Evolutionary conservation across 2,113 vertebrate genomes (phyloP), one percentile per base, ranked within the genome.

Genomic region (Bambusicola thoracicus): DNA sequence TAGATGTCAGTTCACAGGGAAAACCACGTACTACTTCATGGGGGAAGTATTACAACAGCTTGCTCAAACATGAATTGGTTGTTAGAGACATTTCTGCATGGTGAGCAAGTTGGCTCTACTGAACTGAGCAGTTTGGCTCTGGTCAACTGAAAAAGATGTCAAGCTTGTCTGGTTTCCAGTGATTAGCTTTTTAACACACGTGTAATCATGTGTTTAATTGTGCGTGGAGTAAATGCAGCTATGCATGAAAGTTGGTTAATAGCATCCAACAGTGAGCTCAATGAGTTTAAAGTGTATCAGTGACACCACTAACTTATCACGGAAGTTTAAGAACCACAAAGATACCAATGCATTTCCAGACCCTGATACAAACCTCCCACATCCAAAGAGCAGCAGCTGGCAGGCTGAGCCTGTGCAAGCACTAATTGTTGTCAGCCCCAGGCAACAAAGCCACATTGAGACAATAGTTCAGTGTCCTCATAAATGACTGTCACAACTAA

Each of bases 161-260:
- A 63, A 46, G 24, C 38, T 85, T 73, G 68, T 16, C 30, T 70
- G 29, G 41, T 68, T 95, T 90, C 46, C 72, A 74, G 2, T 13
- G 44, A 94, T 72, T 59, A 56, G 16, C 53, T 44, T 88, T 94
- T 59, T 81, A 90, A 89, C 63, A 89, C 30, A 3, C 9, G 20
- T 53, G 43, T 43, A 63, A 90, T 51, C 24, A 43, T 40, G 29
- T 48, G 25, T 61, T 83, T 74, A 94, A 88, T 34, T 72, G 68
- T 49, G 34, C 88, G 46, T 15, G 51, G 94, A 83, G 73, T n/a
- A 85, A 85, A 82, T 0, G 8, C 2, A 92, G n/a, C 48, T 53
- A n/a, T 16, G 58, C 40, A 38, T 55, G n/a, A 55, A 76, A 74
- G 59, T 2, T 30, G 75, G 36, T 58, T 59, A 74, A 63, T 5